Evolutionary conservation across 2,888 invertebrate genomes (phyloP), one percentile per base, ranked within the genome.

Genomic region (Baccha elongata): DNA sequence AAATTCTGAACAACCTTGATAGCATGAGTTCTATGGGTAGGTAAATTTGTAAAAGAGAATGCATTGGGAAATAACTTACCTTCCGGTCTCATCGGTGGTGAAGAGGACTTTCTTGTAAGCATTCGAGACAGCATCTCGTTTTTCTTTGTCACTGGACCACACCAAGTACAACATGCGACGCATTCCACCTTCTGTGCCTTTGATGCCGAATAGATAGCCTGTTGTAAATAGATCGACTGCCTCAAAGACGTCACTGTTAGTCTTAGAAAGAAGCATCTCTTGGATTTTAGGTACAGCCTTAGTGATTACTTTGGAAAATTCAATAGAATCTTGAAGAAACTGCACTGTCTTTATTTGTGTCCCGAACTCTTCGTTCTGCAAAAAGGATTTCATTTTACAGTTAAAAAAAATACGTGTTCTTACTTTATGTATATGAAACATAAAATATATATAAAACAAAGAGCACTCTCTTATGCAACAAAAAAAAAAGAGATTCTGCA

Each of bases 161-260:
- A 97, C 94, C 52, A 97, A 92, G 65, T 93, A 92, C 85, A 97
- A 89, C 95, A 97, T 96, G 86, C 93, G 93, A 73, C 93, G 92
- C 75, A 97, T 93, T 1, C 96, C 97, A 35, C 91, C 87, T 85
- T 94, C 93, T 2, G 95, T 94, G 60, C 94, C 94, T 79, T 94
- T 93, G n/a, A 97, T 93, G 65, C 94, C 94, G 87, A 96, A 96
- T 85, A 95, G 93, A 87, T 94, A 94, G 0, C 96, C 96, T 0
- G 95, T 93, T 0, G 96, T 95, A 86, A 98, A 95, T 88, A 98
- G 97, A 75, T 96, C 94, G 23, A 98, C 95, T 0, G 98, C 96
- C 89, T 98, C 98, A 65, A 95, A 93, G 11, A 97, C 95, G 89
- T 98, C 98, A 0, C 95, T 93, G 3, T 94, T 93, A 80, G 93